Evolutionary conservation across 92 coral and sea anemone genomes (phyloP).

Genomic region (Pocillopora grandis): DNA sequence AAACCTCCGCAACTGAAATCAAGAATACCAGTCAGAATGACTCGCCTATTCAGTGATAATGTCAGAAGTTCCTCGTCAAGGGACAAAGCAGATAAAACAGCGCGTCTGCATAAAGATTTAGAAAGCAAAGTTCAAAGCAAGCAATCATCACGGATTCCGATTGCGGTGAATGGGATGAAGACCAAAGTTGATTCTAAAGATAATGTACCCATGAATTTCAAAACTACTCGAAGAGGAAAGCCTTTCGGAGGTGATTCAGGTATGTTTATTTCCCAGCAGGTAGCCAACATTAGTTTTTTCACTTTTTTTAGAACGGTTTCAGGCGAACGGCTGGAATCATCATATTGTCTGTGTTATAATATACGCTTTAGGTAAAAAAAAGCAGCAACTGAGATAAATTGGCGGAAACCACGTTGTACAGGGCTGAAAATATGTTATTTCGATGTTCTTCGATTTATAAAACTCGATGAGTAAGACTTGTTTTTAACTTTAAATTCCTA

Average conservation of each 20-base stretch:
- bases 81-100: not conserved
- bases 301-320: too few species aligned
- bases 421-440: too few species aligned
- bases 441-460: too few species aligned
- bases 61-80: constrained; percentile 3
- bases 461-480: too few species aligned
- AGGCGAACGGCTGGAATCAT: too few species aligned
- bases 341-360: too few species aligned
- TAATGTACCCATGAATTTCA: not conserved
- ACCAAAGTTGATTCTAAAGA: not conserved
- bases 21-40: constrained; percentile 22
- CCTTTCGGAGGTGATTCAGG: constrained; percentile 5
- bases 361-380: too few species aligned
- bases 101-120: not conserved
- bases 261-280: not conserved
- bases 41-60: constrained; percentile 9
- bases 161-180: not conserved
- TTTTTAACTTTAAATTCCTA: too few species aligned
- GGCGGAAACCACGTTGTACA: too few species aligned
- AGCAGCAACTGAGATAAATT: too few species aligned
- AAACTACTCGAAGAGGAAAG: not conserved
- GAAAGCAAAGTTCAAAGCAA: constrained; percentile 1
- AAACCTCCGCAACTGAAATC: constrained; percentile 6
- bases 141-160: constrained; percentile 7
- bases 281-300: not conserved